These are phyloP conservation scores for Ovis aries DNA, from an alignment of 2,113 vertebrate genomes.

Conservation along the genomic window ARS-UI_Ramb_v3.0 NC_056060.1:83195501-83196000, in stretches of 20 bases:
- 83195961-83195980: conserved; percentile 4
- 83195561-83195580: conserved; percentile 23
- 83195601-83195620: background rate
- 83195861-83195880: background rate
- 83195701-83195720: background rate
- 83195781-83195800: background rate
- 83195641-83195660: background rate
- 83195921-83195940: background rate
- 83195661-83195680: background rate
- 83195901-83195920: background rate
- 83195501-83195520: background rate
- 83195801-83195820: background rate
- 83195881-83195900: conserved; percentile 18
- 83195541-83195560: conserved; percentile 21
- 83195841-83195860: background rate
- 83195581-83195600: conserved; percentile 23
- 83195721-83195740: conserved; percentile 5
- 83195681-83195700: background rate
- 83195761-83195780: background rate
- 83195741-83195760: background rate
- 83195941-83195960: conserved; percentile 11
- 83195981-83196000: background rate
- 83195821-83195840: conserved; percentile 1
- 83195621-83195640: background rate
- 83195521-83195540: background rate